Evolutionary conservation across 1,140 invertebrate species (phyloP).

Genomic region (Dinoponera quadriceps): DNA sequence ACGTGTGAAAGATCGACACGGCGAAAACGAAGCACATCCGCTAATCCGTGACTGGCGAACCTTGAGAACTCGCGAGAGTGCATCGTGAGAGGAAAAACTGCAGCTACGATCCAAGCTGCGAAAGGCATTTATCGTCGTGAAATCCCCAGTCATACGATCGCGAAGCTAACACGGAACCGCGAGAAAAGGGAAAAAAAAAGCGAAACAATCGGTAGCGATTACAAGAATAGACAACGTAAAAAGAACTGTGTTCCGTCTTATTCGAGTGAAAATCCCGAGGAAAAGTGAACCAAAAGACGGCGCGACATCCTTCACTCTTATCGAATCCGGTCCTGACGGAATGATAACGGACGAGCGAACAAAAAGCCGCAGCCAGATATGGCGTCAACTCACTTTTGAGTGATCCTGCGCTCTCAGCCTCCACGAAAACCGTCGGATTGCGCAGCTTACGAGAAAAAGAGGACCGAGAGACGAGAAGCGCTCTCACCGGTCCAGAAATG

Average conservation of each 20-base stretch:
- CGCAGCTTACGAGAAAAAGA: background rate
- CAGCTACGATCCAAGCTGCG: background rate
- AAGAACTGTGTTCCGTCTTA: background rate
- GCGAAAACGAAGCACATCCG: background rate
- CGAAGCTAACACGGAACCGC: too few species aligned
- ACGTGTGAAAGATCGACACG: background rate
- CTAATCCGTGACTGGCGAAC: background rate
- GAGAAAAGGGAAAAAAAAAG: constrained; percentile 30
- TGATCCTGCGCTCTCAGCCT: background rate
- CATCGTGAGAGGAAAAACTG: background rate
- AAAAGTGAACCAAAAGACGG: background rate
- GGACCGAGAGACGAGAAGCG: background rate
- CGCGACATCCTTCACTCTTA: background rate
- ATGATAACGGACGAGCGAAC: background rate
- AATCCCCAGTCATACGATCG: background rate
- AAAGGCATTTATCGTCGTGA: background rate
- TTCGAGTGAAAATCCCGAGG: background rate
- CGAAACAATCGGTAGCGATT: too few species aligned
- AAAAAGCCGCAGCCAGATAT: background rate
- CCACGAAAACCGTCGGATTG: constrained; percentile 12
- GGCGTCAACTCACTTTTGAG: background rate
- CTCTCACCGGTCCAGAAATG: constrained; percentile 5
- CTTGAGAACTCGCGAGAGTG: background rate
- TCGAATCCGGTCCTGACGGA: background rate
- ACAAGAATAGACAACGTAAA: too few species aligned